These are phyloP conservation scores for Hoplodrina ambigua DNA, from an alignment of 2,888 invertebrate species.

Conservation along the genomic window DNA sequence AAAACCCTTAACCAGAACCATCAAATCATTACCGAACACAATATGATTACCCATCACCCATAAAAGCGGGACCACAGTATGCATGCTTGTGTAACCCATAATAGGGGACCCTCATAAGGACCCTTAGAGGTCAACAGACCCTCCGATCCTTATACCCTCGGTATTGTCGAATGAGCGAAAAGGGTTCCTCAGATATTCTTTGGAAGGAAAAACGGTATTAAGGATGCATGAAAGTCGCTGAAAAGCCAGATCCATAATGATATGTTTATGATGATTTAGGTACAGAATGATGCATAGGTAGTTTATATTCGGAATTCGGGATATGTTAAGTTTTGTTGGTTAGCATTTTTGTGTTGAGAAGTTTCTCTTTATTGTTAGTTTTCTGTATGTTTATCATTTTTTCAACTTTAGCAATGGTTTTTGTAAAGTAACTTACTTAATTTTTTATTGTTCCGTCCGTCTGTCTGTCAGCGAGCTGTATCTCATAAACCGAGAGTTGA, in stretches of 20 bases:
- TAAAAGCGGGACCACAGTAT: constrained; percentile 19
- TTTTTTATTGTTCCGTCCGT: too few species aligned
- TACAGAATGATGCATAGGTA: constrained; percentile 22
- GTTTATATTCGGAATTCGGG: constrained; percentile 3
- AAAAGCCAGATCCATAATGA: constrained; percentile 17
- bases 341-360: background rate
- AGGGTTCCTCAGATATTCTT: constrained; percentile 28
- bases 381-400: background rate
- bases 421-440: too few species aligned
- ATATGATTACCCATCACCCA: constrained; percentile 9
- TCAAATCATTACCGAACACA: constrained; percentile 24
- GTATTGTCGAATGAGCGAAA: constrained; percentile 45
- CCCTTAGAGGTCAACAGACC: constrained; percentile 38
- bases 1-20: background rate
- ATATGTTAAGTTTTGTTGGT: background rate
- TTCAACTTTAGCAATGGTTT: background rate
- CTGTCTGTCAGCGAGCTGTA: too few species aligned
- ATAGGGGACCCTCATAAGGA: constrained; percentile 34
- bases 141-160: constrained; percentile 28
- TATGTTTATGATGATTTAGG: constrained; percentile 19
- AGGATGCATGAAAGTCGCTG: constrained; percentile 5
- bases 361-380: background rate
- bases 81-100: constrained; percentile 31
- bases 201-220: constrained; percentile 38
- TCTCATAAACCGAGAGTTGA: too few species aligned